Evolutionary conservation across 2,113 vertebrate genomes (phyloP), one percentile per base, ranked within the genome.

Genomic region (Catharus minimus): DNA sequence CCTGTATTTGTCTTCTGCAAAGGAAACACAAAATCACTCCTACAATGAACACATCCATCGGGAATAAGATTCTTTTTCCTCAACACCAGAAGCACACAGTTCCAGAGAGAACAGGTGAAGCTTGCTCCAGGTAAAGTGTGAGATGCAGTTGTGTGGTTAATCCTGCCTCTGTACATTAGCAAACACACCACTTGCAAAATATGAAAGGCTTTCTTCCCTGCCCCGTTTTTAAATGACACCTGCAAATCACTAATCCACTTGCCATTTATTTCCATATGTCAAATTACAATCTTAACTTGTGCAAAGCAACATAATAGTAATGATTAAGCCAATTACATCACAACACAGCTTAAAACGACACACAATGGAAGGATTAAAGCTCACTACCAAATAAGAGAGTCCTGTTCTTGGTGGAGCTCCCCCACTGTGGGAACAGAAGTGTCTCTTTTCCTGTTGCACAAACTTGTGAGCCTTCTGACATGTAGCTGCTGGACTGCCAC

Each of bases 321-420:
- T 85, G 90, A 94, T 95, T 96, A 97, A 95, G 91, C 89, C 92
- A 96, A 95, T 95, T 96, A 95, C 72, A 97, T 86, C 92, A 96
- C 92, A 96, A 96, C 89, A 87, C 86, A 95, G 94, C 89, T 95
- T 88, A 96, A 56, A 95, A 92, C 5, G 92, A 88, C 71, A 93
- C 87, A 96, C 96, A 93, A 96, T 96, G 90, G 89, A 92, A 88
- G 95, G 95, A 95, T 95, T 96, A 95, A 95, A 95, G 92, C 92
- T 92, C 82, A 43, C 94, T 91, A 88, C 85, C 94, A 91, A 96
- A 93, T 89, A 93, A 93, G 93, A 95, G 92, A 95, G 76, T 84
- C 88, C 46, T 88, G 95, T 58, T 97, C 89, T 95, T 88, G 83
- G 60, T 86, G 74, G 88, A 92, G 86, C 93, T 88, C 87, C 87